Conservation (phyloP, 2,113 vertebrate species). For the Eolophus roseicapilla region DNA sequence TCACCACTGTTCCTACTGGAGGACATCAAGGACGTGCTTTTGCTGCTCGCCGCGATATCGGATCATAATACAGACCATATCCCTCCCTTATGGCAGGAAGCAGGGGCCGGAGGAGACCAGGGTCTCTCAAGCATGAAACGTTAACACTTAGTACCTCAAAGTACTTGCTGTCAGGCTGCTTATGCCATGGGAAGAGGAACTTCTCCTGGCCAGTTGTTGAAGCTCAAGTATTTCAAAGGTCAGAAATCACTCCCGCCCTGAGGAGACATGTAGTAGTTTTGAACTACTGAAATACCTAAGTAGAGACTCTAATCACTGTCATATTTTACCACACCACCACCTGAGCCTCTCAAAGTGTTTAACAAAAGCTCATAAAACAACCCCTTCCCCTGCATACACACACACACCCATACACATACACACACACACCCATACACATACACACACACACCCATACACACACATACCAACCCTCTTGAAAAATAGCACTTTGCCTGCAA, state of each 20-base stretch:
- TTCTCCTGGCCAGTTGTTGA: background rate
- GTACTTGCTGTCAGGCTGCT: fast-evolving
- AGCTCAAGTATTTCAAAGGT: background rate
- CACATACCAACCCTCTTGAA: background rate
- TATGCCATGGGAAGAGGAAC: background rate
- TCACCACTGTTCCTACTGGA: background rate
- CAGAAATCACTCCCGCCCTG: background rate
- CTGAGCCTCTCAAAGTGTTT: background rate
- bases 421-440: fast-evolving
- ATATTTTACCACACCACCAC: background rate
- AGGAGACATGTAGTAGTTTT: background rate
- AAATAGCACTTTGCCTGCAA: background rate
- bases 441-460: fast-evolving
- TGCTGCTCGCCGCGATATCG: background rate
- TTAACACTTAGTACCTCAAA: background rate
- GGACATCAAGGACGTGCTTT: background rate
- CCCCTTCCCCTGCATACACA: background rate
- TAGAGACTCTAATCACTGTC: background rate
- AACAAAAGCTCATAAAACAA: background rate
- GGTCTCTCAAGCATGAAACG: background rate
- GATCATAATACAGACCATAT: background rate
- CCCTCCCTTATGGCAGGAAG: background rate
- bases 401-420: background rate
- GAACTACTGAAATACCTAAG: background rate
- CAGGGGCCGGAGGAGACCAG: background rate